phyloP scores from a whole-genome alignment of 2,888 invertebrate genomes.

The Coelopa pilipes region DNA sequence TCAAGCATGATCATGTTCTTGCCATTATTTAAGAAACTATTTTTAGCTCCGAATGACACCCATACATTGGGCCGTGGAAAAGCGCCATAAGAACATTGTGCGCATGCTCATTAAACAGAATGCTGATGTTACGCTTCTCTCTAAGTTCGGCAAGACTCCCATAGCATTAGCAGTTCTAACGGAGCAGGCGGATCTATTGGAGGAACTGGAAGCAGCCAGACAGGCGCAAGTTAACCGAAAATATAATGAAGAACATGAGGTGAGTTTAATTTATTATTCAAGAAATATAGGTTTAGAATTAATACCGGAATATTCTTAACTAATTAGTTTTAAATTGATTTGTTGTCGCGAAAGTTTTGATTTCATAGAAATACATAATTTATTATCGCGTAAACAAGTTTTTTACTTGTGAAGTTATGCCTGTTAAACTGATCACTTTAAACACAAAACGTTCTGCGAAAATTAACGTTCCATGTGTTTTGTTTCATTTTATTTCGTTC shows the following conservation, averaged over 20 bases:
- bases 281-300: too few species aligned
- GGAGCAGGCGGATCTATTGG: slow-evolving; percentile 72
- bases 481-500: slow-evolving; percentile 31
- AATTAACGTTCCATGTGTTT: slow-evolving; percentile 36
- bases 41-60: slow-evolving; percentile 86
- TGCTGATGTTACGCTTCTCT: slow-evolving; percentile 75
- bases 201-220: slow-evolving; percentile 69
- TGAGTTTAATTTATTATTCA: slow-evolving; percentile 41
- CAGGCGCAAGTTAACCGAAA: slow-evolving; percentile 59
- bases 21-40: neutral
- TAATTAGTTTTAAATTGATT: neutral
- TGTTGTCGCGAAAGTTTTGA: neutral
- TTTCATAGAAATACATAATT: neutral
- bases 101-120: slow-evolving; percentile 77
- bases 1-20: neutral
- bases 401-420: neutral
- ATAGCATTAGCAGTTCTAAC: slow-evolving; percentile 76
- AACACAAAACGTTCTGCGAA: slow-evolving; percentile 20
- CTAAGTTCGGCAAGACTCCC: slow-evolving; percentile 81
- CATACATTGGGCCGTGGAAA: slow-evolving; percentile 93
- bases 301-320: too few species aligned
- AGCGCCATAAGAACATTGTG: slow-evolving; percentile 78
- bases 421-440: neutral
- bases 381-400: neutral
- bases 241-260: slow-evolving; percentile 61